Base-by-base conservation (phyloP, 2,888 invertebrate species). In the Phasia obesa region DNA sequence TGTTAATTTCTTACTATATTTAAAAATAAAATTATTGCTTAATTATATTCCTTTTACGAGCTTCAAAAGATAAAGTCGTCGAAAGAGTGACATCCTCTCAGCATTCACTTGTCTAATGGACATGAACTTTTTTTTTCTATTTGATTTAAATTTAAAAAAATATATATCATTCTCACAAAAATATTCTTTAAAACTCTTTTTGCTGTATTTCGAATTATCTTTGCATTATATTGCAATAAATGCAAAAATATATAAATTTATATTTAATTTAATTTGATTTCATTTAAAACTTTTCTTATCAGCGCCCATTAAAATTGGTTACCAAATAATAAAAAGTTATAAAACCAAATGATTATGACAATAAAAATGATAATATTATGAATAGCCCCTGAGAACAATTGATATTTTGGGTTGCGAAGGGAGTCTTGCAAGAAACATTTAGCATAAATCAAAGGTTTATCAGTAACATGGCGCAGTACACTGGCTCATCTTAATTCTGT, bases 371-470 rank as follows among this genome's bases (percentile, higher is more conserved):
- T 55, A 31, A 78, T 69, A n/a, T n/a, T n/a, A n/a, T 65, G 74
- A 70, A 47, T 25, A 67, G 57, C 55, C 73, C 65, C 53, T 27
- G 60, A 64, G 77, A 77, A 44, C 17, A 57, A 76, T 76, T 42
- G 9, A 57, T 65, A 17, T 73, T 25, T 67, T 5, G 25, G 47
- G 27, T 15, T 42, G 65, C 13, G 11, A 47, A 23, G 67, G 62
- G 51, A 70, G 42, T 25, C 35, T 70, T 5, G 4, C 21, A 67
- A 25, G 9, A 21, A 53, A 51, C 42, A 42, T 9, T 17, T 2
- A 75, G 6, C 35, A 17, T 27, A 17, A 38, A 51, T 55, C 17
- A 81, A 76, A 81, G 76, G 78, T 78, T 82, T 82, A 77, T 81
- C 76, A 73, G 77, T 15, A 44, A n/a, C 23, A 42, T 9, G 44